Conservation (phyloP, 2,113 vertebrate genomes). For the Platysternon megacephalum region DNA sequence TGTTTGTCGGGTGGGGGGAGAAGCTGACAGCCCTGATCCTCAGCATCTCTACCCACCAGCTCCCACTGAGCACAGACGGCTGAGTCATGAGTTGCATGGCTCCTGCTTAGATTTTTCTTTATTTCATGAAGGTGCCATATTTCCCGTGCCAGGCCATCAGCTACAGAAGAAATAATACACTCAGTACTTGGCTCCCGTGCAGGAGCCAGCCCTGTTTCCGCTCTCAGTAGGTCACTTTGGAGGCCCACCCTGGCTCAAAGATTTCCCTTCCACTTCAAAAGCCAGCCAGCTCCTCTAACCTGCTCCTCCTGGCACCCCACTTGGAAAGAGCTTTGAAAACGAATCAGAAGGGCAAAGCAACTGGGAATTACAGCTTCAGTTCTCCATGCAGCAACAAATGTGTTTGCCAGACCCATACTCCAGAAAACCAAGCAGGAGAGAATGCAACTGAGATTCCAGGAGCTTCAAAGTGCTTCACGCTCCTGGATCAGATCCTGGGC, state of each 20-base stretch:
- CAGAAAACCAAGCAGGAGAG: neutral
- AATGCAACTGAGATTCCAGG: neutral
- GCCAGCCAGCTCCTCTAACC: neutral
- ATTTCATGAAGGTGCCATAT: neutral
- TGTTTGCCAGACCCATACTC: neutral
- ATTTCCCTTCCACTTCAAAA: neutral
- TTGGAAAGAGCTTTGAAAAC: neutral
- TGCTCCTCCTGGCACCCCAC: accelerated
- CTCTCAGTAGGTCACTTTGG: neutral
- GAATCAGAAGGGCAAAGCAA: neutral
- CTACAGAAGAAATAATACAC: neutral
- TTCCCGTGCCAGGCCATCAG: neutral
- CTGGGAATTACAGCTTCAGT: neutral
- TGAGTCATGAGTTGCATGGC: neutral
- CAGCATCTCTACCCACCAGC: neutral
- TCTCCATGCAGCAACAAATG: neutral
- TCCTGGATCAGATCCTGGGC: neutral
- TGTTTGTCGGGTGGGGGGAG: neutral
- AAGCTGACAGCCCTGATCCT: neutral
- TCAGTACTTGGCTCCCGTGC: neutral
- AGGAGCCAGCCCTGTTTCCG: neutral
- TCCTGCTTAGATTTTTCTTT: neutral
- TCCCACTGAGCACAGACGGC: neutral
- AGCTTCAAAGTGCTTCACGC: neutral
- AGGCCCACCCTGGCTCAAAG: neutral